A percentile compares a stretch with the other conserved stretches of the same genome.
Conservation (phyloP, 2,113 vertebrate species). For the Eretmochelys imbricata region DNA sequence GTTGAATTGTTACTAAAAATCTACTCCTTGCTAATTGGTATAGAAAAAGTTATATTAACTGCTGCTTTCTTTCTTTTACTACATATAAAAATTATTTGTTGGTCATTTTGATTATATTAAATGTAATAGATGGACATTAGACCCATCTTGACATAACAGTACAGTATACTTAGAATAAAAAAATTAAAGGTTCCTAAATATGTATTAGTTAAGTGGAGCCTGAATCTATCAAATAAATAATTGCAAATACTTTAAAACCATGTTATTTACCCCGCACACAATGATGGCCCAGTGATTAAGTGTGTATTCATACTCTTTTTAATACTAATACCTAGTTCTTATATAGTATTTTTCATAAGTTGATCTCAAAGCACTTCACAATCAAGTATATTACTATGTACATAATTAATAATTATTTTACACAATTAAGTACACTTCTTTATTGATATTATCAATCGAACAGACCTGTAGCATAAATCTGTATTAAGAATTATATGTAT, state of each 20-base stretch:
- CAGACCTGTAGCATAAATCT: neutral
- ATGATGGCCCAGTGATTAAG: neutral
- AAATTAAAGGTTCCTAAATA: neutral
- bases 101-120: conserved; percentile 1
- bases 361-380: neutral
- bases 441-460: neutral
- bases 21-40: neutral
- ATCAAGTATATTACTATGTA: neutral
- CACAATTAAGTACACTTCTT: neutral
- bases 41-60: neutral
- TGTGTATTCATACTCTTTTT: neutral
- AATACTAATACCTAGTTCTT: neutral
- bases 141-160: neutral
- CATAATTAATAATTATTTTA: neutral
- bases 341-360: neutral
- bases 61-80: neutral
- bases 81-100: conserved; percentile 13
- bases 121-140: neutral
- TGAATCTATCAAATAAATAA: neutral
- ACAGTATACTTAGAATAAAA: neutral
- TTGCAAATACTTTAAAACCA: neutral
- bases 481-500: neutral
- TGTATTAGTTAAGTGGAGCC: neutral
- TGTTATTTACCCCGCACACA: neutral
- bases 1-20: neutral